These are phyloP conservation scores for Bubalus kerabau DNA, from an alignment of 2,113 vertebrate genomes.

Conservation along the genomic window DNA sequence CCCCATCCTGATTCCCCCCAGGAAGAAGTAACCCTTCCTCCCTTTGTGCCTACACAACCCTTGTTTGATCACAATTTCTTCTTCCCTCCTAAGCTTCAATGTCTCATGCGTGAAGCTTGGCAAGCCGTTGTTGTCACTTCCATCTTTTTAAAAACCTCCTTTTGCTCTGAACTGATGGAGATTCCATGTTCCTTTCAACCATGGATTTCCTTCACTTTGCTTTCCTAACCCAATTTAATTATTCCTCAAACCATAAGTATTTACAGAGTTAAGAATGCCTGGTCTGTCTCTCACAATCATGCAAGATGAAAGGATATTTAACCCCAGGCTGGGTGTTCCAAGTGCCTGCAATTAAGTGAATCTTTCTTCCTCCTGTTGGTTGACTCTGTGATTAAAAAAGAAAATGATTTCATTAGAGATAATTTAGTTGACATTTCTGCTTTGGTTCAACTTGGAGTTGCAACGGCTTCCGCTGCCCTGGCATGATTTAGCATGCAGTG, in stretches of 20 bases:
- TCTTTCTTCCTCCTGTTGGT: conserved; percentile 25
- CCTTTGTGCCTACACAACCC: background rate
- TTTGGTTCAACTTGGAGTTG: conserved; percentile 57
- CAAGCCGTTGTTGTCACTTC: background rate
- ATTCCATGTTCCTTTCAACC: conserved; percentile 50
- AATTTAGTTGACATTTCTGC: conserved; percentile 67
- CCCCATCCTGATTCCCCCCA: background rate
- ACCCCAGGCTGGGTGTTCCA: conserved; percentile 62
- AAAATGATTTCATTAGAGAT: conserved; percentile 74
- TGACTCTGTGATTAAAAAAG: conserved; percentile 63
- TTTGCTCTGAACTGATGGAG: conserved; percentile 17
- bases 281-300: conserved; percentile 47
- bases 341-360: conserved; percentile 54
- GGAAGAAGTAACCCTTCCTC: background rate
- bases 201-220: conserved; percentile 52
- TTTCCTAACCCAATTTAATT: conserved; percentile 62
- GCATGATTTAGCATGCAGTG: conserved; percentile 15
- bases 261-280: conserved; percentile 45
- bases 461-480: conserved; percentile 40
- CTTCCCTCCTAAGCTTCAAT: background rate
- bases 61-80: background rate
- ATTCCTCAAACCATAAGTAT: conserved; percentile 50
- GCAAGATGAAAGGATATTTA: conserved; percentile 69
- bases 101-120: background rate
- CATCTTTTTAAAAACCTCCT: conserved; percentile 31